Evolutionary conservation across 2,888 invertebrate species (phyloP).

Genomic region (Phyto melanocephala): DNA sequence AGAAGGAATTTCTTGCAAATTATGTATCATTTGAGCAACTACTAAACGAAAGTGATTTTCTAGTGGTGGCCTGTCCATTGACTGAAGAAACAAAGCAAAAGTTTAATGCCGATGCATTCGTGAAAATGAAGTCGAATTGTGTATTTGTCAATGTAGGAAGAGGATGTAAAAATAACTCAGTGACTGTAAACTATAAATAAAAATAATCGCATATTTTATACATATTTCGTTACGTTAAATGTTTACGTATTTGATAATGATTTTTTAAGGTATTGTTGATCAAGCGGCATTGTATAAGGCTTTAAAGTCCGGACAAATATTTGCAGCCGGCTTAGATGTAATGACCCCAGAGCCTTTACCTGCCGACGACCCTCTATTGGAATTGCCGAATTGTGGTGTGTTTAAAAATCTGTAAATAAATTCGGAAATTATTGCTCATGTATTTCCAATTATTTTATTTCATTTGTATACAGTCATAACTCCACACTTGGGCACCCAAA

Average conservation of each 20-base stretch:
- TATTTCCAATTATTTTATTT: neutral
- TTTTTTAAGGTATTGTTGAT: conserved; percentile 83
- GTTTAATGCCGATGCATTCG: conserved; percentile 88
- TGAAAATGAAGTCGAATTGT: conserved; percentile 90
- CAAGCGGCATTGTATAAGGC: conserved; percentile 90
- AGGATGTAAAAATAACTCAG: conserved; percentile 80
- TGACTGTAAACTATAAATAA: neutral
- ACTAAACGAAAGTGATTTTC: conserved; percentile 88
- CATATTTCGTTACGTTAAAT: too few relatives aligned
- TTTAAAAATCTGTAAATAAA: neutral
- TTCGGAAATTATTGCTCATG: neutral
- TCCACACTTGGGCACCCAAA: conserved; percentile 94
- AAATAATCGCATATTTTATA: too few relatives aligned
- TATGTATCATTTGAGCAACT: conserved; percentile 86
- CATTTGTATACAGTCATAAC: conserved; percentile 83
- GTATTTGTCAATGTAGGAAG: conserved; percentile 93
- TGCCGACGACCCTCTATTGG: conserved; percentile 86
- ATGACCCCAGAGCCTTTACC: conserved; percentile 95
- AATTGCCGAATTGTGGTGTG: conserved; percentile 89
- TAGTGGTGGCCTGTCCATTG: conserved; percentile 89
- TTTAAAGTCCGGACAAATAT: conserved; percentile 85
- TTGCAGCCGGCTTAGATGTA: conserved; percentile 95
- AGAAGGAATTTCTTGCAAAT: conserved; percentile 84
- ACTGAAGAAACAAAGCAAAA: conserved; percentile 88
- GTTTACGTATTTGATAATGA: too few relatives aligned